Evolutionary conservation across 2,113 vertebrate genomes (phyloP).

Genomic region (Bubalus kerabau): DNA sequence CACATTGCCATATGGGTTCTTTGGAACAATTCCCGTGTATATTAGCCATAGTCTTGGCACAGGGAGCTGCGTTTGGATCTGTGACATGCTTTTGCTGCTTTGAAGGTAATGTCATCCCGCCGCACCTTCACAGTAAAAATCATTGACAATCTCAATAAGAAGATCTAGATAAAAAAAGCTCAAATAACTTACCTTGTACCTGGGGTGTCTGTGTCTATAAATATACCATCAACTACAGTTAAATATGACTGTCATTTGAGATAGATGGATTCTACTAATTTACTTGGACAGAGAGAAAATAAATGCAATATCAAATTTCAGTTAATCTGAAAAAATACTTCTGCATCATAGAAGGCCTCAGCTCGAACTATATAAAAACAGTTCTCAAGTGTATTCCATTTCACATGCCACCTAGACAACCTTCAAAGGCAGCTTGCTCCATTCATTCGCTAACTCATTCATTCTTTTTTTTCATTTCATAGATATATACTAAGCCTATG

Average conservation of each 20-base stretch:
- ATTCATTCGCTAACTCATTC: neutral
- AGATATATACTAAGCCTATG: neutral
- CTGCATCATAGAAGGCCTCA: neutral
- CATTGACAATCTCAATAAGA: neutral
- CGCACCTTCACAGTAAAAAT: neutral
- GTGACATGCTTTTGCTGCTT: neutral
- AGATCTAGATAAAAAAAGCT: neutral
- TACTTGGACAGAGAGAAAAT: neutral
- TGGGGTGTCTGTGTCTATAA: neutral
- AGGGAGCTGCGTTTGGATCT: neutral
- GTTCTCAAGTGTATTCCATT: neutral
- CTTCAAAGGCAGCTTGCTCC: neutral
- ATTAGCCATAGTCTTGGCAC: constrained; percentile 33
- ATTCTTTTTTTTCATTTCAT: neutral
- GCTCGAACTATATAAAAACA: neutral
- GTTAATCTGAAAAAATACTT: neutral
- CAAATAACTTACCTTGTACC: neutral
- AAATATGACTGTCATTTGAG: neutral
- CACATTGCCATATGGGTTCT: constrained; percentile 58
- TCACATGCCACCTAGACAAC: accelerated
- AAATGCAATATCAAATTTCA: neutral
- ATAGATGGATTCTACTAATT: neutral
- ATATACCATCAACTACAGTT: neutral
- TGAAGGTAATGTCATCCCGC: neutral
- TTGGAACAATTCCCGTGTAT: constrained; percentile 20